These are phyloP conservation scores for Tetragonula carbonaria DNA, from an alignment of 2,888 invertebrate genomes.

Conservation along the genomic window DNA sequence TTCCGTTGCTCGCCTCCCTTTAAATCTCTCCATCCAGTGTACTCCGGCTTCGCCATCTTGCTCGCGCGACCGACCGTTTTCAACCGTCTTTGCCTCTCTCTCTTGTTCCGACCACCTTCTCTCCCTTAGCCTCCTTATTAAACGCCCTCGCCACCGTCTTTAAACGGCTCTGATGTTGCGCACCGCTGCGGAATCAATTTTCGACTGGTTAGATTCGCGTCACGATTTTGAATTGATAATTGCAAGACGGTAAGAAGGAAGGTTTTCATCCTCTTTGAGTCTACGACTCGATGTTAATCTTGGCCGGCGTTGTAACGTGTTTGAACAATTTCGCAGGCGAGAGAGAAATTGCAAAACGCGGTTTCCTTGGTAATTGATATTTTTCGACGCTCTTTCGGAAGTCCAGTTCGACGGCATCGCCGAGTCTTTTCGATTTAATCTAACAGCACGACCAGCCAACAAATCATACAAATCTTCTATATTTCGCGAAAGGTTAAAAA, in stretches of 20 bases:
- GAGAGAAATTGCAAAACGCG: no score
- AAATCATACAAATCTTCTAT: not conserved
- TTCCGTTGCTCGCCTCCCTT: constrained; percentile 56
- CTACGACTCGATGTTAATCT: no score
- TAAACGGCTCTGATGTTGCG: constrained; percentile 1
- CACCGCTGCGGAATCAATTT: constrained; percentile 42
- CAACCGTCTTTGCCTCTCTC: constrained; percentile 6
- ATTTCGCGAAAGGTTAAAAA: not conserved
- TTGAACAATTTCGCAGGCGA: no score
- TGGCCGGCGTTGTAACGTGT: no score
- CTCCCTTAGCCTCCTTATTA: constrained; percentile 37
- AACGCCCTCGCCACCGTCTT: constrained; percentile 2
- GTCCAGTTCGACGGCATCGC: no score
- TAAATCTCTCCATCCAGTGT: constrained; percentile 41
- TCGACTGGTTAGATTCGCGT: constrained; percentile 47
- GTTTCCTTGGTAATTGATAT: no score
- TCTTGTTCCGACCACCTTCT: not conserved
- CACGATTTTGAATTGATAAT: constrained; percentile 53
- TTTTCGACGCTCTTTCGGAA: no score
- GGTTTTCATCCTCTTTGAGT: not conserved
- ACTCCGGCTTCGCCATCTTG: constrained; percentile 17
- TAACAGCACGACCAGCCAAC: not conserved
- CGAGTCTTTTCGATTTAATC: not conserved
- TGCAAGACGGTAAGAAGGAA: constrained; percentile 43
- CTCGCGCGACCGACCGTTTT: constrained; percentile 5